These are phyloP conservation scores for Gracilinanus agilis DNA, from an alignment of 2,113 vertebrate genomes.

Conservation along the genomic window DNA sequence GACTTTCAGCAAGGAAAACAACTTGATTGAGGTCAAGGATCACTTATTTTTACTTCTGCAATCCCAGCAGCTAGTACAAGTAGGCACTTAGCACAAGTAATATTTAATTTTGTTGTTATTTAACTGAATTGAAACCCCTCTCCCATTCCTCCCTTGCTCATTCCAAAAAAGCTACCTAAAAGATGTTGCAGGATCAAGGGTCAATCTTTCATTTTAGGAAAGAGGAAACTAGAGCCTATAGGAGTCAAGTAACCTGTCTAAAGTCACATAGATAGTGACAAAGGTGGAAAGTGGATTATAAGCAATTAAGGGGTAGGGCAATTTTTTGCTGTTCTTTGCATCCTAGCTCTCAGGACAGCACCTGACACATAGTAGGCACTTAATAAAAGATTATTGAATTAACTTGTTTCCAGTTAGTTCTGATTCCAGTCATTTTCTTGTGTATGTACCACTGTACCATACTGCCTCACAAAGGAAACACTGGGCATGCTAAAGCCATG, in stretches of 20 bases:
- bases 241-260: neutral
- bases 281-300: neutral
- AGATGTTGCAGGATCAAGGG: neutral
- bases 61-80: neutral
- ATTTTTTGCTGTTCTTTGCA: neutral
- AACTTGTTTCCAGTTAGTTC: neutral
- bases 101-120: neutral
- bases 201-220: neutral
- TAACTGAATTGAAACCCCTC: neutral
- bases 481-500: neutral
- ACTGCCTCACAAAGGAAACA: conserved; percentile 2
- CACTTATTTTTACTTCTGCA: neutral
- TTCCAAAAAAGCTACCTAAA: neutral
- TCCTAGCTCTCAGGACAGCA: neutral
- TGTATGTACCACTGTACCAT: neutral
- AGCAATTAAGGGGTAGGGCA: neutral
- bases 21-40: neutral
- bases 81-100: neutral
- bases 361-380: neutral
- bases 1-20: neutral
- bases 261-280: neutral
- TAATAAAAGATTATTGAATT: neutral
- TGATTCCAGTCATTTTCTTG: neutral
- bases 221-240: neutral
- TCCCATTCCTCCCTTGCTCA: neutral